Evolutionary conservation across 2,113 vertebrate species (phyloP), one percentile per base, ranked within the genome.

Genomic region (Aegotheles bennettii): DNA sequence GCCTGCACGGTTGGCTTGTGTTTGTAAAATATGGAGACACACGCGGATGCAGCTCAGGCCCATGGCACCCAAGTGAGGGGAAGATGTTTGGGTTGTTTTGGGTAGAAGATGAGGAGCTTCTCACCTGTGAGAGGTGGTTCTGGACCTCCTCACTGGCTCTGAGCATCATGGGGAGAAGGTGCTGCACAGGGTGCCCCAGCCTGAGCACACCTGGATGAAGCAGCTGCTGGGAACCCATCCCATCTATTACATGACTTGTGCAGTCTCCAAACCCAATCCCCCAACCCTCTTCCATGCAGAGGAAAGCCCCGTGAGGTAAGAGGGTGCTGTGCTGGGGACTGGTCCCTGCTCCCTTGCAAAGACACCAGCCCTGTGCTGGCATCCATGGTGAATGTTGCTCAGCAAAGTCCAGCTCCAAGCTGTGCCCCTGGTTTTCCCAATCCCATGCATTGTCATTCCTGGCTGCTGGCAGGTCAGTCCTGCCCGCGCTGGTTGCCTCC

Each of bases 321-420:
- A 70, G 25, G 19, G 29, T 80, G 19, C 15, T 68, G 68, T 80
- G 70, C 40, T 2, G 4, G 48, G 11, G 7, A 10, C 26, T 1
- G 0, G 18, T 40, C 63, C 16, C 48, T 64, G 35, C 25, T 59
- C 59, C 14, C 45, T 38, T 63, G 69, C 42, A 80, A 74, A 73
- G 73, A 38, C 13, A 28, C 38, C 67, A 73, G 57, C 40, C 8
- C 35, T 0, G 0, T 63, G 28, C 36, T 79, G n/a, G 16, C 3
- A 2, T 31, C 53, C 9, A 0, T 3, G 4, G 18, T 9, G 8
- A 42, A 57, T 18, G 13, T 28, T 11, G 14, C 42, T 82, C 1
- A 1, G 60, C 51, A 11, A 56, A 61, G 67, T 47, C 35, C 78
- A 56, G n/a, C 59, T 87, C 54, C 1, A 5, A 40, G 59, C 53